Conservation (phyloP, 2,113 vertebrate species). For the Gallinago undulata region DNA sequence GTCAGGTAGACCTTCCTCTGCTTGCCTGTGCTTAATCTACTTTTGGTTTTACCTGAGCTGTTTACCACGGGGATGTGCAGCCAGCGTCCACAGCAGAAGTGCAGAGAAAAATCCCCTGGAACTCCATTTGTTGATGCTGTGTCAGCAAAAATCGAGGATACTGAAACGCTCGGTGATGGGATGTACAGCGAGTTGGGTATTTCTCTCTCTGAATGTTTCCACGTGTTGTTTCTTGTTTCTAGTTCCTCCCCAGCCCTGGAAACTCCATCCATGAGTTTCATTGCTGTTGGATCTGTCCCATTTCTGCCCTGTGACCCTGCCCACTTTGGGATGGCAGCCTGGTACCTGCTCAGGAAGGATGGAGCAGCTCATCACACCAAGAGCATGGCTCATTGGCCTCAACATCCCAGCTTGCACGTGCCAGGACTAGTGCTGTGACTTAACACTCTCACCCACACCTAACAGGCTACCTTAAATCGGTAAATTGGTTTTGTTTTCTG, state of each 20-base stretch:
- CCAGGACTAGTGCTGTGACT: fast-evolving
- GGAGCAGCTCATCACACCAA: neutral
- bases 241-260: neutral
- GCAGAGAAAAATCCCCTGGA: neutral
- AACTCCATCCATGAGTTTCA: neutral
- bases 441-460: neutral
- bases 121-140: neutral
- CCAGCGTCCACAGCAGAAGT: neutral
- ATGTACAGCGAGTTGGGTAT: fast-evolving
- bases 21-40: neutral
- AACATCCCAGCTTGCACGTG: neutral
- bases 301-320: fast-evolving
- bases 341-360: fast-evolving
- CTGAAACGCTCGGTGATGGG: neutral
- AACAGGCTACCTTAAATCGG: neutral
- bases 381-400: fast-evolving
- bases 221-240: fast-evolving
- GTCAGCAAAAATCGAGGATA: neutral
- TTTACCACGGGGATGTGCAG: neutral
- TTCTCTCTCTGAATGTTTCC: neutral
- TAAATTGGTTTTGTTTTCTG: neutral
- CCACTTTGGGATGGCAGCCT: neutral
- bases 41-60: neutral
- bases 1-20: neutral
- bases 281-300: neutral